phyloP scores from a whole-genome alignment of 2,888 invertebrate species.

The Odontomyia ornata region DNA sequence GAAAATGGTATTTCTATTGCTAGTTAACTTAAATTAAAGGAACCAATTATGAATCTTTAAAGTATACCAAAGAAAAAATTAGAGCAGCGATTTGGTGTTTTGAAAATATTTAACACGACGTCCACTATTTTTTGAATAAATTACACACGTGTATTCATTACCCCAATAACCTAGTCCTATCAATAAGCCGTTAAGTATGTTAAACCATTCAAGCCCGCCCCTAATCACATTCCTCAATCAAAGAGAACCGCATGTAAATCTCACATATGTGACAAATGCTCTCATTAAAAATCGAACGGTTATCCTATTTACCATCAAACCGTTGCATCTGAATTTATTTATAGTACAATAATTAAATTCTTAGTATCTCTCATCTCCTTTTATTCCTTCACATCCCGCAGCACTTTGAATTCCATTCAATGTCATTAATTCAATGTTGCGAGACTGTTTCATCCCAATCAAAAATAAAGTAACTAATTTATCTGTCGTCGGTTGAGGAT shows the following conservation, averaged over 20 bases:
- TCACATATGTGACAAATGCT: neutral
- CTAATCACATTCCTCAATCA: too few species aligned
- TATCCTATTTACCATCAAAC: neutral
- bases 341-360: neutral
- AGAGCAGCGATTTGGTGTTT: too few species aligned
- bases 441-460: neutral
- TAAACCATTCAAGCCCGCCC: too few species aligned
- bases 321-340: neutral
- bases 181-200: too few species aligned
- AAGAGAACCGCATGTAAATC: too few species aligned
- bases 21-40: too few species aligned
- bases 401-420: slow-evolving; percentile 11
- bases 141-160: neutral
- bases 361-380: neutral
- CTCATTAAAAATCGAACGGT: neutral
- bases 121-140: too few species aligned
- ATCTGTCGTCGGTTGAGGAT: neutral
- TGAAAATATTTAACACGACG: too few species aligned
- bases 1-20: too few species aligned
- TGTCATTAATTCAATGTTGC: neutral
- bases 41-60: too few species aligned
- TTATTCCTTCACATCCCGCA: neutral
- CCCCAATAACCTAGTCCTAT: neutral
- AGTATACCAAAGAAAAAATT: too few species aligned
- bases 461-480: slow-evolving; percentile 23